phyloP scores from a whole-genome alignment of 2,113 vertebrate genomes.

The Oxygymnocypris stewartii region DNA sequence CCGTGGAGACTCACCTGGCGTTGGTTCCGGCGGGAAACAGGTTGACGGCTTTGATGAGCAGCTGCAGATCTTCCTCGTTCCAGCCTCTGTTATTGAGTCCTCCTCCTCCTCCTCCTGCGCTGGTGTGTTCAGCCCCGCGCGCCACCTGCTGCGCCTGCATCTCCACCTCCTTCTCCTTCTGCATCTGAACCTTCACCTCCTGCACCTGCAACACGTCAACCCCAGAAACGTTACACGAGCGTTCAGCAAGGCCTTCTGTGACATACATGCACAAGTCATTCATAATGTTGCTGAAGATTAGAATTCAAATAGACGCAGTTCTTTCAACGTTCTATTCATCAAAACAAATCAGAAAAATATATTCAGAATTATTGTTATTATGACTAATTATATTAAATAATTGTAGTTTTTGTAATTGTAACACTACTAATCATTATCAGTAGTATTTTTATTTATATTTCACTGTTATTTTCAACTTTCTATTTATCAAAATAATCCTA shows the following conservation, averaged over 20 bases:
- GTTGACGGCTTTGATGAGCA: conserved; percentile 98
- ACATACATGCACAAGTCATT: background rate
- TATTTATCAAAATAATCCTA: too few relatives aligned
- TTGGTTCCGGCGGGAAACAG: conserved; percentile 98
- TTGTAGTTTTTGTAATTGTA: background rate
- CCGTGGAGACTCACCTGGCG: conserved; percentile 79
- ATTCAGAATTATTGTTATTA: too few relatives aligned
- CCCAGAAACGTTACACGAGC: background rate
- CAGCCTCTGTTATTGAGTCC: conserved; percentile 84
- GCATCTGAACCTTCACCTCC: conserved; percentile 90
- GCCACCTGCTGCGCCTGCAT: conserved; percentile 86
- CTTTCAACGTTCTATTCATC: too few relatives aligned
- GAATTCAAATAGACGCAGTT: too few relatives aligned
- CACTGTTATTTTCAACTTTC: too few relatives aligned
- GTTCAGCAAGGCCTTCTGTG: background rate
- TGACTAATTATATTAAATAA: too few relatives aligned
- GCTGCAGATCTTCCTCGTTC: conserved; percentile 94
- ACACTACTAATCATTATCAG: background rate
- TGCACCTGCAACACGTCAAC: conserved; percentile 77
- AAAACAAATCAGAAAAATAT: background rate
- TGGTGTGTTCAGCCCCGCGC: conserved; percentile 83
- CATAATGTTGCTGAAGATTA: background rate
- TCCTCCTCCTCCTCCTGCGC: conserved; percentile 75
- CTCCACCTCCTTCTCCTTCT: conserved; percentile 89
- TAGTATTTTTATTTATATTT: background rate